Evolutionary conservation across 2,113 vertebrate genomes (phyloP), one percentile per base, ranked within the genome.

Genomic region (Amblyopsis rosae): DNA sequence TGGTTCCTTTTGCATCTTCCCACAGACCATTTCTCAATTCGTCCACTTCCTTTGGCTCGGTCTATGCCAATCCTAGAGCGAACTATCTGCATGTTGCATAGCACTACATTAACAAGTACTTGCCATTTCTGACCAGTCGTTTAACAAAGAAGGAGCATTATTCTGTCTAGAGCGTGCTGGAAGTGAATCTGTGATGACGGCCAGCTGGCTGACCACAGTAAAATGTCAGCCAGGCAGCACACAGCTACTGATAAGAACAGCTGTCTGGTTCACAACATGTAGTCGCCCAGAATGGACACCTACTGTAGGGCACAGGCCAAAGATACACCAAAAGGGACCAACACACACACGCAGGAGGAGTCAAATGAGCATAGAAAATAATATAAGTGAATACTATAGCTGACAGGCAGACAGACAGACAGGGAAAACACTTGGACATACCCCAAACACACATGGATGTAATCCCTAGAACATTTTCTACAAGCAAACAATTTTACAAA

Each of bases 81-180:
- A 9, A 2, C 8, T 17, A 48, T 68, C 69, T 16, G 54, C 58
- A 76, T 62, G 56, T 85, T 67, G 69, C 75, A 26, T 53, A 60
- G 51, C 72, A 77, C 26, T 26, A 26, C 67, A 73, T 86, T 82
- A 74, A 80, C 46, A 26, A 68, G 59, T 62, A 47, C 61, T 79
- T 72, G 55, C 79, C 54, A 76, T 82, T 80, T 80, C 70, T 86
- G 58, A 79, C n/a, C 62, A 76, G 66, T 63, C 66, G 70, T 84
- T 85, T 86, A 81, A 70, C 68, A 77, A 75, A 79, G 67, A 56
- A 45, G 60, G 59, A 65, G 65, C 65, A 69, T 77, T 79, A 79
- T 79, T 68, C 78, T 53, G 57, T 26, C 26, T 26, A 26, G 26
- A 3, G 26, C 2, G 51, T 35, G 70, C 53, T 57, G 56, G 77